Evolutionary conservation across 2,888 invertebrate genomes (phyloP).

Genomic region (Neria commutata): DNA sequence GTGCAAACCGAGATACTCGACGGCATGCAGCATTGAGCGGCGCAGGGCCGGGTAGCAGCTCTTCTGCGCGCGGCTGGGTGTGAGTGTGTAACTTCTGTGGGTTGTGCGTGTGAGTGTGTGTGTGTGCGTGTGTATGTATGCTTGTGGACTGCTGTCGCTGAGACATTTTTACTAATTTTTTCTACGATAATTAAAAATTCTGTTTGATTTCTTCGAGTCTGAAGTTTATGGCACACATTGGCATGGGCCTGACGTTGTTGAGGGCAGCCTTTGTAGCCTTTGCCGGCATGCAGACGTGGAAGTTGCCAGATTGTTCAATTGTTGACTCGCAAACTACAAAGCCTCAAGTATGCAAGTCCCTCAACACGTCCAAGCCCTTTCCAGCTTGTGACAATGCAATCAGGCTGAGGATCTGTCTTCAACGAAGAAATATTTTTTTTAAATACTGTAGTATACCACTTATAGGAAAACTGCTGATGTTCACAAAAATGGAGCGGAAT

Average conservation of each 20-base stretch:
- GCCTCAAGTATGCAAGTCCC: constrained; percentile 6
- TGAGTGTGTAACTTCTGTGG: constrained; percentile 1
- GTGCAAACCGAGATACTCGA: constrained; percentile 62
- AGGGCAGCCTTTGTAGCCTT: no score
- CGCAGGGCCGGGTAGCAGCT: constrained; percentile 6
- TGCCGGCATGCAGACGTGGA: no score
- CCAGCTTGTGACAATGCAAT: no score
- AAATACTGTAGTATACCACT: no score
- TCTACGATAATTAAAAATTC: no score
- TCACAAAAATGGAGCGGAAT: constrained; percentile 40
- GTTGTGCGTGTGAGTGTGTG: not conserved
- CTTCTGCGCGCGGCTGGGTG: constrained; percentile 7
- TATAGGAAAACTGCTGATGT: constrained; percentile 15
- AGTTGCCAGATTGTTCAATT: no score
- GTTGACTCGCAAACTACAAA: no score
- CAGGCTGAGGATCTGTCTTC: no score
- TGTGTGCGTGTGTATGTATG: not conserved
- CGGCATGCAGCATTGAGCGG: not conserved
- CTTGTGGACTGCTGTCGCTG: not conserved
- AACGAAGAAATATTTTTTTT: no score
- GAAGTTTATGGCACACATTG: no score
- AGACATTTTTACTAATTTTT: constrained; percentile 11
- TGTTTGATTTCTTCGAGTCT: no score
- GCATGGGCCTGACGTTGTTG: no score
- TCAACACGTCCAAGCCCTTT: not conserved